These are phyloP conservation scores for Mola mola DNA, from an alignment of 2,113 vertebrate genomes.

Conservation along the genomic window DNA sequence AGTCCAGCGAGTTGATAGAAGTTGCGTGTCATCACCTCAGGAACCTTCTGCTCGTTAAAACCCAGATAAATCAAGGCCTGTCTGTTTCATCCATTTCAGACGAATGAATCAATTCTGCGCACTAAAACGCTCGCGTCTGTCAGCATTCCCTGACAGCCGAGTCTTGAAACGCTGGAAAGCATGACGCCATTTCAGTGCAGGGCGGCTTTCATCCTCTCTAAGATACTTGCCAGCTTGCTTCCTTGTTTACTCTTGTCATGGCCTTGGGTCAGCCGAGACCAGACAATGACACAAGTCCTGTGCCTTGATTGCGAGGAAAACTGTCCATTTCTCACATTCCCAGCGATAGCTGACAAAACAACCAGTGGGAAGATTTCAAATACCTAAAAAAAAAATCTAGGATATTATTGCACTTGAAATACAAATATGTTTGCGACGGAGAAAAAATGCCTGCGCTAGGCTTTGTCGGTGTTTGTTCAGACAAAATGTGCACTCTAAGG, in stretches of 20 bases:
- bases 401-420: background rate
- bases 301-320: background rate
- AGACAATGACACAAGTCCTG: conserved; percentile 19
- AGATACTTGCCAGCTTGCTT: conserved; percentile 9
- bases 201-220: background rate
- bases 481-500: too few species aligned
- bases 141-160: background rate
- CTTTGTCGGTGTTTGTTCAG: too few species aligned
- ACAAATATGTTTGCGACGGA: too few species aligned
- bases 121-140: background rate
- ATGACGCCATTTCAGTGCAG: background rate
- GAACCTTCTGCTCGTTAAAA: background rate
- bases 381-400: background rate
- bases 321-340: conserved; percentile 3
- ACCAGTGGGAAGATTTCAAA: background rate
- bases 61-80: background rate
- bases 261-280: conserved; percentile 15
- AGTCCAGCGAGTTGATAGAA: background rate
- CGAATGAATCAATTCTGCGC: background rate
- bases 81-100: background rate
- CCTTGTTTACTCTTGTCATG: conserved; percentile 5
- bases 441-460: too few species aligned
- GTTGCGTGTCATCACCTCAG: background rate
- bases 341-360: background rate
- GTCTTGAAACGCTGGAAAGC: background rate